Percentiles rank a stretch among this genome's conserved stretches.
These are phyloP conservation scores for Brotula barbata DNA, from an alignment of 2,797 vertebrate species.

Conservation along the genomic window DNA sequence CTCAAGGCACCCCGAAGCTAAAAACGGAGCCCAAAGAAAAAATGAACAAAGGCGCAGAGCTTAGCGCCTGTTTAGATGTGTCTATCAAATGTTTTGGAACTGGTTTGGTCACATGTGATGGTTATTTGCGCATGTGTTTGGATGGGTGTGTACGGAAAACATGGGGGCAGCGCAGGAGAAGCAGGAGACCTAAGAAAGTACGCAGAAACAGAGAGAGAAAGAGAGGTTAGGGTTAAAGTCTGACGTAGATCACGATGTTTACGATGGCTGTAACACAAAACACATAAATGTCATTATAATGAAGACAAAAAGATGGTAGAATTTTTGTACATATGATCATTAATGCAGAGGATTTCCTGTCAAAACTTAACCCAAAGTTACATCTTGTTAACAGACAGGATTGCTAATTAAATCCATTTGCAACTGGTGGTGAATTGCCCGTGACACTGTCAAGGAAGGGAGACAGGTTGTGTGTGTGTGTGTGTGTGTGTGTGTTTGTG, in stretches of 20 bases:
- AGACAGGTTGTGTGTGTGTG: neutral
- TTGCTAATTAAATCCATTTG: slow-evolving; percentile 18
- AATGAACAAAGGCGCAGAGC: neutral
- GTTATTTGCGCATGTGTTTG: slow-evolving; percentile 22
- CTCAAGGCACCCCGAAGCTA: slow-evolving; percentile 34
- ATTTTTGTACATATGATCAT: slow-evolving; percentile 3
- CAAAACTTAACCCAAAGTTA: slow-evolving; percentile 5
- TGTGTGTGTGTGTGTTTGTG: slow-evolving; percentile 3
- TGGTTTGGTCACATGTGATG: slow-evolving; percentile 66
- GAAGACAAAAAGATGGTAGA: too few relatives aligned
- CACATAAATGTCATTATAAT: too few relatives aligned
- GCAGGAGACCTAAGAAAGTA: neutral
- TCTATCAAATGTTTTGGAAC: slow-evolving; percentile 44
- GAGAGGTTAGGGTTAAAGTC: neutral
- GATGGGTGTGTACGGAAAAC: slow-evolving; percentile 33
- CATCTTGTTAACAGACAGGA: slow-evolving; percentile 15
- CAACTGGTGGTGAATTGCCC: slow-evolving; percentile 39
- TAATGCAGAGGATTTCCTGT: neutral
- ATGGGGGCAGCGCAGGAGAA: slow-evolving; percentile 17
- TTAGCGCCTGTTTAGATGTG: slow-evolving; percentile 48
- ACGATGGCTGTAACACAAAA: too few relatives aligned
- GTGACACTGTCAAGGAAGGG: slow-evolving; percentile 27
- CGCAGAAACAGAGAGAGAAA: neutral
- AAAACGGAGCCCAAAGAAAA: slow-evolving; percentile 11
- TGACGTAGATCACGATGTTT: too few relatives aligned